Percentiles rank a stretch among this genome's conserved stretches.
Evolutionary conservation across 2,888 invertebrate species (phyloP).

Genomic region (Drosophila borealis): DNA sequence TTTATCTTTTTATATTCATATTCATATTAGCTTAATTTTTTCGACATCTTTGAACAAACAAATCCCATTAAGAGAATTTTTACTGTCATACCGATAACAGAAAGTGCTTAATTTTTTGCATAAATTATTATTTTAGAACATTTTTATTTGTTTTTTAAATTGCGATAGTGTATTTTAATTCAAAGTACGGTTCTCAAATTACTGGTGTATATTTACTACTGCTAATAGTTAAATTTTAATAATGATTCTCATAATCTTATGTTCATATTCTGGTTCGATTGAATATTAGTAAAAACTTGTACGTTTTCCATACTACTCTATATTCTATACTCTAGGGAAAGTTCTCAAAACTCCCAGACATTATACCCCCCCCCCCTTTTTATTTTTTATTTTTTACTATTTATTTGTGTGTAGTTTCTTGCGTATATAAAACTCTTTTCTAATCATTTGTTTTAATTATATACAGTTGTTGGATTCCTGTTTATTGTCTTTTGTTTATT

Average conservation of each 20-base stretch:
- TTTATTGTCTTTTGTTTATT: conserved; percentile 31
- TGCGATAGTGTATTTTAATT: no score
- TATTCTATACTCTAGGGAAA: not conserved
- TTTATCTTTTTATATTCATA: no score
- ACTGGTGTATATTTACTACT: no score
- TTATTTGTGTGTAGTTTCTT: conserved; percentile 2
- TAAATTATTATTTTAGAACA: not conserved
- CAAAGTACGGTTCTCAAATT: no score
- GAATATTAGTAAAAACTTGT: not conserved
- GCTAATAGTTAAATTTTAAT: no score
- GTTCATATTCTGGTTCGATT: not conserved
- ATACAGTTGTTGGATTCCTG: conserved; percentile 38
- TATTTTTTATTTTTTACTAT: not conserved
- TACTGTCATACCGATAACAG: no score
- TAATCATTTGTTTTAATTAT: conserved; percentile 51
- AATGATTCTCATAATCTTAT: no score
- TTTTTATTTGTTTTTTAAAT: not conserved
- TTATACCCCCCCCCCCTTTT: not conserved
- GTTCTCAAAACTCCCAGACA: not conserved
- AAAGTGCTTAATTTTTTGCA: no score
- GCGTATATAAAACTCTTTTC: not conserved
- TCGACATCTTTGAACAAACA: no score
- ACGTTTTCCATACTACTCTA: not conserved
- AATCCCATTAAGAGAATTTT: no score
- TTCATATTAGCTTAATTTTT: no score